Conservation (phyloP, 2,113 vertebrate species). For the Pionites leucogaster region DNA sequence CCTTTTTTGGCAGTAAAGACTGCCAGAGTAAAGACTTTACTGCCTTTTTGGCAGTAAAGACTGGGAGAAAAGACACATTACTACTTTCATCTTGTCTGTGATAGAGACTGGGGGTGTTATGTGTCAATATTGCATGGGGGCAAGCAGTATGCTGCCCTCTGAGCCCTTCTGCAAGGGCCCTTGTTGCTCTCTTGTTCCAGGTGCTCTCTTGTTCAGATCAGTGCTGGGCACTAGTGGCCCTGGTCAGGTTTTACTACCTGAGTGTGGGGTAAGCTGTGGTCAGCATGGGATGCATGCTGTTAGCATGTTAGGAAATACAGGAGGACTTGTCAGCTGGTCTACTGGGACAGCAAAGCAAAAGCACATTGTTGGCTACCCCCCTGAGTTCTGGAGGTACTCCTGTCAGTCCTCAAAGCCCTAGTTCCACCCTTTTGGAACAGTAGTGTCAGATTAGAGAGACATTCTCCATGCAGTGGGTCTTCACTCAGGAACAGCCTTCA, state of each 20-base stretch:
- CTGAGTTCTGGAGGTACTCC: background rate
- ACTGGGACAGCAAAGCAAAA: background rate
- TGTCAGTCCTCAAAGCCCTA: background rate
- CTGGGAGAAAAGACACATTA: background rate
- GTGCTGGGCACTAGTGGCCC: background rate
- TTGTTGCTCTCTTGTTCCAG: background rate
- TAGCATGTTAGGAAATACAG: background rate
- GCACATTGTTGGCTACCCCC: background rate
- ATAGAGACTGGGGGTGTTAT: background rate
- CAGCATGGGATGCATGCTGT: background rate
- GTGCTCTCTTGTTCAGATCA: background rate
- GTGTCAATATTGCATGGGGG: accelerated
- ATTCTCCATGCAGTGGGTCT: background rate
- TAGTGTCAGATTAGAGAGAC: background rate
- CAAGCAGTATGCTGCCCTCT: background rate
- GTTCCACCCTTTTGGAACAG: background rate
- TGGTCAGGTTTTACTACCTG: background rate
- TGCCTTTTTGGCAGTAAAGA: background rate
- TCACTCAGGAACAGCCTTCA: background rate
- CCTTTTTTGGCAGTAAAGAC: background rate
- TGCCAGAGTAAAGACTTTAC: background rate
- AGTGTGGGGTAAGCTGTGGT: background rate
- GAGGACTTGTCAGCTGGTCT: background rate
- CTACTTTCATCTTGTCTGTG: background rate
- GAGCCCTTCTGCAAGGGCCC: background rate